Percentiles rank a stretch among this genome's conserved stretches.
phyloP scores from a whole-genome alignment of 35 echinoderm and acorn worm genomes.

The Amphiura filiformis region DNA sequence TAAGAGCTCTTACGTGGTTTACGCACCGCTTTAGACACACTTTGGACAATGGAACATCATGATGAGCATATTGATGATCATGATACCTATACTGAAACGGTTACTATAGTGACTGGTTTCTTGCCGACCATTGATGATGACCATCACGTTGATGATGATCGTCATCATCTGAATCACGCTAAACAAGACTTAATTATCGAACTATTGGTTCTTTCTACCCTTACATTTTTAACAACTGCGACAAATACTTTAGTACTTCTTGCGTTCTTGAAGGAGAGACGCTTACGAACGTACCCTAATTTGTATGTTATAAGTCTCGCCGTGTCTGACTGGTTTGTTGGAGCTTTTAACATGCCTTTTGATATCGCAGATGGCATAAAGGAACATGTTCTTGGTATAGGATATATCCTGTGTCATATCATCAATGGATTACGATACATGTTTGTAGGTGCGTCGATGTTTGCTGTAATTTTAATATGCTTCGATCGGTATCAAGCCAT shows the following conservation, averaged over 20 bases:
- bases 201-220: neutral
- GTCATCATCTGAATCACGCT: neutral
- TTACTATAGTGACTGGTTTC: too few species aligned
- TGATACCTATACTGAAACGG: too few species aligned
- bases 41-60: too few species aligned
- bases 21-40: too few species aligned
- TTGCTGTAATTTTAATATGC: neutral
- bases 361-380: neutral
- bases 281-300: neutral
- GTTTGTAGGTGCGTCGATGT: neutral
- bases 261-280: neutral
- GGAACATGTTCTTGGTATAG: neutral
- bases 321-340: neutral
- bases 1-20: too few species aligned
- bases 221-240: neutral
- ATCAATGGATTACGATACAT: neutral
- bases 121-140: too few species aligned
- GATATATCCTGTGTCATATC: neutral
- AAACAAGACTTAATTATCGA: neutral
- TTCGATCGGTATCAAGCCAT: neutral
- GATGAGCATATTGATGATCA: too few species aligned
- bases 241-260: neutral
- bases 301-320: neutral
- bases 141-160: neutral
- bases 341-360: slow-evolving; percentile 5